Conservation (phyloP, 2,888 invertebrate genomes). For the Galerucella pusilla region DNA sequence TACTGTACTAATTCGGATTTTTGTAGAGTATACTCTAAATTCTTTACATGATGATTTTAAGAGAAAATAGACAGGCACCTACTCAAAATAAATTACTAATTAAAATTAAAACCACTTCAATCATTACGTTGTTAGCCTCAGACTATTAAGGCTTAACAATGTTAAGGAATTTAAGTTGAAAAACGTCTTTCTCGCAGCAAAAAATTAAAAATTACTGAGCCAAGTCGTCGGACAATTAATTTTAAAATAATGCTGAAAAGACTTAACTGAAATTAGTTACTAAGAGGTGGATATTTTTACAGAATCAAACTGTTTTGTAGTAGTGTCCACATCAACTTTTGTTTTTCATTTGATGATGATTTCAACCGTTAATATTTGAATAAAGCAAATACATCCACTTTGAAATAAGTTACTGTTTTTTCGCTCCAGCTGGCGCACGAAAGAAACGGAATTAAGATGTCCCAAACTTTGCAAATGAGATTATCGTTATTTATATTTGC, state of each 20-base stretch:
- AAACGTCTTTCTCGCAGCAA: background rate
- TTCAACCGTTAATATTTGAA: background rate
- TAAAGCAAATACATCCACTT: slow-evolving; percentile 16
- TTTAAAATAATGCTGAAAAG: too few species aligned
- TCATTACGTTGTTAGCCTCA: background rate
- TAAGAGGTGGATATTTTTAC: too few species aligned
- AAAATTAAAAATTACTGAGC: background rate
- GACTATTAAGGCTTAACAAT: background rate
- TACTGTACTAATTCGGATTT: too few species aligned
- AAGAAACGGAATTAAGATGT: slow-evolving; percentile 33
- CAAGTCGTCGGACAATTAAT: background rate
- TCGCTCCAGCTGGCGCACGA: slow-evolving; percentile 17
- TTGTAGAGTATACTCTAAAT: background rate
- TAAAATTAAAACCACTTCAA: background rate
- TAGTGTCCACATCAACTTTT: too few species aligned
- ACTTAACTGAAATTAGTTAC: too few species aligned
- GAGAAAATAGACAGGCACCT: background rate
- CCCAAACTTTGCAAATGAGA: slow-evolving; percentile 38
- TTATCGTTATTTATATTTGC: slow-evolving; percentile 40
- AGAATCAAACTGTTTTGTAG: too few species aligned
- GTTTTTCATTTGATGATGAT: background rate
- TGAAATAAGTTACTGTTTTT: slow-evolving; percentile 35
- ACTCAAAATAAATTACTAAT: background rate
- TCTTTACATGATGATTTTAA: background rate
- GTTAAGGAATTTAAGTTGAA: background rate